Conservation (phyloP, 2,888 invertebrate species). For the Archaeoteleia sp. region DNA sequence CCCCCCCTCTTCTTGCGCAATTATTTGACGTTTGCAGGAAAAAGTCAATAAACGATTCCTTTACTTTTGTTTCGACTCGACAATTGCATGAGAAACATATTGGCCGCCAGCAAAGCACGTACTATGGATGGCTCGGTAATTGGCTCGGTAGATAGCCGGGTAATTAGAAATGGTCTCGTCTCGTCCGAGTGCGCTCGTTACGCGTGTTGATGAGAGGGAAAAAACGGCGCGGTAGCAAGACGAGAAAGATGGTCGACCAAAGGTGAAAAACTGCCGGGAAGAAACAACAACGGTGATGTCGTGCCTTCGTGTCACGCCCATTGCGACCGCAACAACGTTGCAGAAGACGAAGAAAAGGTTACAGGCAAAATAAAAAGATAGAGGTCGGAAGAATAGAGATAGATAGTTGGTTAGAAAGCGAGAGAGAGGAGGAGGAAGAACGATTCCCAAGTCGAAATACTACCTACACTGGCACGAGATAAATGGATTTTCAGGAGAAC, state of each 20-base stretch:
- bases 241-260: slow-evolving; percentile 24
- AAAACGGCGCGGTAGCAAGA: slow-evolving; percentile 11
- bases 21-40: slow-evolving; percentile 14
- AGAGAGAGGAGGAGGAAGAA: slow-evolving; percentile 4
- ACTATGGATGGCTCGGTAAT: slow-evolving; percentile 34
- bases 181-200: slow-evolving; percentile 36
- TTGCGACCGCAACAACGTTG: slow-evolving; percentile 26
- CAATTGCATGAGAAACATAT: slow-evolving; percentile 39
- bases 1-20: too few relatives aligned
- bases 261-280: slow-evolving; percentile 31
- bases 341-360: slow-evolving; percentile 39
- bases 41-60: slow-evolving; percentile 32
- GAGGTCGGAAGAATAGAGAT: slow-evolving; percentile 15
- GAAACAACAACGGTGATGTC: slow-evolving; percentile 40
- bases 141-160: slow-evolving; percentile 35
- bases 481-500: slow-evolving; percentile 54
- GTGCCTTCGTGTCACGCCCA: slow-evolving; percentile 50
- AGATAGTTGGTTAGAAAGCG: slow-evolving; percentile 8
- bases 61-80: slow-evolving; percentile 26
- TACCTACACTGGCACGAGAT: slow-evolving; percentile 50
- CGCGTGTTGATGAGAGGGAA: slow-evolving; percentile 16
- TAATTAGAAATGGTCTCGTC: slow-evolving; percentile 52
- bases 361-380: slow-evolving; percentile 19
- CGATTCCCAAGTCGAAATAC: slow-evolving; percentile 43
- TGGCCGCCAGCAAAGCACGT: slow-evolving; percentile 27